Percentiles rank a stretch among this genome's conserved stretches.
Evolutionary conservation across 1,140 invertebrate species (phyloP).

Genomic region (Sipha flava): DNA sequence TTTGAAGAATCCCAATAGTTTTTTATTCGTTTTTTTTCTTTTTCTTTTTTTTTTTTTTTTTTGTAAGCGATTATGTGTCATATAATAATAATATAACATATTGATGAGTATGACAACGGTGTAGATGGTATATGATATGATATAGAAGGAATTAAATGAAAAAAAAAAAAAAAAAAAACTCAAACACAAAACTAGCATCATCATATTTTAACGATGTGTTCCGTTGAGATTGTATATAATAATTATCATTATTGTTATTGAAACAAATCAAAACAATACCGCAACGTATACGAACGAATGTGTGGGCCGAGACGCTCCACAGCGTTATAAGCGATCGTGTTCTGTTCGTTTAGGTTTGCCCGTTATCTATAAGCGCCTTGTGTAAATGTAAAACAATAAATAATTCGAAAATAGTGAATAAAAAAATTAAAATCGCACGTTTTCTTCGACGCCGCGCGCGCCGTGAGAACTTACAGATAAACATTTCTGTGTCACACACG

Average conservation of each 20-base stretch:
- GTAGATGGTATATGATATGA: not conserved
- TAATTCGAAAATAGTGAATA: not conserved
- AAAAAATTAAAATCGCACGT: not conserved
- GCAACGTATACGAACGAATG: not conserved
- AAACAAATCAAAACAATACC: not conserved
- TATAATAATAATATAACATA: not conserved
- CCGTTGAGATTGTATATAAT: not conserved
- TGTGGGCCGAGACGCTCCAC: not conserved
- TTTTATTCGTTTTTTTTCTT: not conserved
- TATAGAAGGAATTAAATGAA: not conserved
- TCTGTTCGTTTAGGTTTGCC: not conserved
- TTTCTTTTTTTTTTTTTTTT: not conserved
- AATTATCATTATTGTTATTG: not conserved
- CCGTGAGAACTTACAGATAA: slow-evolving; percentile 20
- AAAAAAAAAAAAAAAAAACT: not conserved
- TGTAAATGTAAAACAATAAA: not conserved
- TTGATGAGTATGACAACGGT: not conserved
- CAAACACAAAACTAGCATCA: not conserved
- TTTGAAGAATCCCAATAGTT: not conserved
- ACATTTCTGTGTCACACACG: not conserved
- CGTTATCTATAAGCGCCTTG: not conserved
- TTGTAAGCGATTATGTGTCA: not conserved
- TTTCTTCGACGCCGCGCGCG: not conserved
- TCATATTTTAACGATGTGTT: not conserved
- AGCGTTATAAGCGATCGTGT: not conserved